Evolutionary conservation across 2,888 invertebrate genomes (phyloP).

Genomic region (Agrilus biguttatus): DNA sequence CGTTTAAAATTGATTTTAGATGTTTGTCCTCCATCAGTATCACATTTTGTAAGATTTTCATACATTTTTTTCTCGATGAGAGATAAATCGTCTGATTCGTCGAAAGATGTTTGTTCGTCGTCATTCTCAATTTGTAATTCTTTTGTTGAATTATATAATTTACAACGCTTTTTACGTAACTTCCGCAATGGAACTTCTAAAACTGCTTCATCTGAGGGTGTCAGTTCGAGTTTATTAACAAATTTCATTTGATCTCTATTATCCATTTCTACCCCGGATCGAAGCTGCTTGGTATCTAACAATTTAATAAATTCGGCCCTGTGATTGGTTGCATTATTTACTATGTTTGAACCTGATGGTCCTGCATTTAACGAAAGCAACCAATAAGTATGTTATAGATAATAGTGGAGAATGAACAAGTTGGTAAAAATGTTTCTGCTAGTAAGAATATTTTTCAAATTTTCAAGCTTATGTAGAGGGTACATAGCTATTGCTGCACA

Average conservation of each 20-base stretch:
- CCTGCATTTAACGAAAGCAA: too few relatives aligned
- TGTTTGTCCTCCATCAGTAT: too few relatives aligned
- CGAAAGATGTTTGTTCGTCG: slow-evolving; percentile 4
- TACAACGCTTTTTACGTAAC: slow-evolving; percentile 17
- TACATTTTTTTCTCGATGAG: not conserved
- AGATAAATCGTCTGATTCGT: not conserved
- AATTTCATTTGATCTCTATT: slow-evolving; percentile 10
- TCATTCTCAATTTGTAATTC: slow-evolving; percentile 17
- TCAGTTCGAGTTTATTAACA: slow-evolving; percentile 25
- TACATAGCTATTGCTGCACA: too few relatives aligned
- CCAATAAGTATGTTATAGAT: too few relatives aligned
- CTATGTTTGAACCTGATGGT: too few relatives aligned
- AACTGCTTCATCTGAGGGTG: slow-evolving; percentile 27
- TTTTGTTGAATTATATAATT: slow-evolving; percentile 23
- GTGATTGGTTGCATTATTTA: slow-evolving; percentile 4
- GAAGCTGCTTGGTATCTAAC: too few relatives aligned
- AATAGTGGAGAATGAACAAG: not conserved
- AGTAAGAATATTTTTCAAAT: too few relatives aligned
- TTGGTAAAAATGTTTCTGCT: not conserved
- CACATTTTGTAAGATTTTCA: too few relatives aligned
- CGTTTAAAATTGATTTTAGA: too few relatives aligned
- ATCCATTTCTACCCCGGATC: slow-evolving; percentile 1
- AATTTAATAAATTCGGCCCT: slow-evolving; percentile 1
- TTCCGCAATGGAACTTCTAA: slow-evolving; percentile 30
- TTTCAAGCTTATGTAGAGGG: too few relatives aligned